phyloP scores from a whole-genome alignment of 2,113 vertebrate species.

The Corythaeola cristata region DNA sequence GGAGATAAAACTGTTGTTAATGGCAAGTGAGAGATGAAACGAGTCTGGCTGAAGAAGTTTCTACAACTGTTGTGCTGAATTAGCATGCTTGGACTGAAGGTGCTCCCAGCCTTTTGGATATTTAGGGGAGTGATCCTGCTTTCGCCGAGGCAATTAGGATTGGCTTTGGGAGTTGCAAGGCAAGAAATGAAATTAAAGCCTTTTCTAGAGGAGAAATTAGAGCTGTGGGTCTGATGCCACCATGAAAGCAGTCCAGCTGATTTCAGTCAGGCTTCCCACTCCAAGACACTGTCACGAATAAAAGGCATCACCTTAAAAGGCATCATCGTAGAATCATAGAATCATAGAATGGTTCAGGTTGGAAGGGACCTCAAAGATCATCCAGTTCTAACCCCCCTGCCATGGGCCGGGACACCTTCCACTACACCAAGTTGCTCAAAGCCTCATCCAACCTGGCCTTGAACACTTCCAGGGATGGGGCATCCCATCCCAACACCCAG shows the following conservation, averaged over 20 bases:
- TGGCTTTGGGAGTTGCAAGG: neutral
- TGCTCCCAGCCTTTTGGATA: neutral
- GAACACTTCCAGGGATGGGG: too few relatives aligned
- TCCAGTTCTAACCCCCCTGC: too few relatives aligned
- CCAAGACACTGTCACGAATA: neutral
- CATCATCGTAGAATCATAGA: too few relatives aligned
- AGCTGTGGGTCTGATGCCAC: neutral
- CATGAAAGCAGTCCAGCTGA: neutral
- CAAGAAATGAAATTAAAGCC: neutral
- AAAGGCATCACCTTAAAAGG: neutral
- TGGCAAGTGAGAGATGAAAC: neutral
- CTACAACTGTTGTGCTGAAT: neutral
- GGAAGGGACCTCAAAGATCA: too few relatives aligned
- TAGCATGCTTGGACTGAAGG: neutral
- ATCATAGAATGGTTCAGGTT: too few relatives aligned
- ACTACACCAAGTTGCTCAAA: too few relatives aligned
- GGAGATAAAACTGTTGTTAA: constrained; percentile 45
- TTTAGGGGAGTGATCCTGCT: neutral
- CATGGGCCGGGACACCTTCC: too few relatives aligned
- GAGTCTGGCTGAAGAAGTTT: neutral
- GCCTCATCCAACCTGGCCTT: too few relatives aligned
- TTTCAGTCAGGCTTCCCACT: neutral
- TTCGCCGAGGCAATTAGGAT: neutral
- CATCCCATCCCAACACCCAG: neutral
- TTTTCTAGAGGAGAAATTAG: neutral